These are phyloP conservation scores for Pocillopora verrucosa DNA, from an alignment of 64 coral and sea anemone species.

Conservation along the genomic window DNA sequence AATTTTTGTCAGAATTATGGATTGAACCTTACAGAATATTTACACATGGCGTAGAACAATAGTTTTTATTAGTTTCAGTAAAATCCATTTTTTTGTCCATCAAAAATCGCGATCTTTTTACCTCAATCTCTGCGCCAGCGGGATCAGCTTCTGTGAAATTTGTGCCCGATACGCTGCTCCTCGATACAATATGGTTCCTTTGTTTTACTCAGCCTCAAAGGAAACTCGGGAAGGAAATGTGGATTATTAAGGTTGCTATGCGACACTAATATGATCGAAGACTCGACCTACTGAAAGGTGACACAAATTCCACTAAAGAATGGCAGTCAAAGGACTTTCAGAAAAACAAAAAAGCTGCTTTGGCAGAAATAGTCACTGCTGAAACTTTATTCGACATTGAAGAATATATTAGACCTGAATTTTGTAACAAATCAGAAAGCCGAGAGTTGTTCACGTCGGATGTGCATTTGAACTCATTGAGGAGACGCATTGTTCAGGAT, in stretches of 20 bases:
- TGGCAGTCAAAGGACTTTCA: slow-evolving; percentile 30
- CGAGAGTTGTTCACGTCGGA: not conserved
- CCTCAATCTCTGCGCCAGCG: too few relatives aligned
- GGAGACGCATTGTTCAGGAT: slow-evolving; percentile 81
- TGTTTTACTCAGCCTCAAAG: not conserved
- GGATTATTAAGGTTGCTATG: not conserved
- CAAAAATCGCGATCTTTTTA: too few relatives aligned
- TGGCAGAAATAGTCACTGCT: slow-evolving; percentile 72
- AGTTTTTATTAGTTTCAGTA: too few relatives aligned
- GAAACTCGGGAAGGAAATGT: not conserved
- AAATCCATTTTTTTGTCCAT: too few relatives aligned
- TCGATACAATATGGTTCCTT: not conserved
- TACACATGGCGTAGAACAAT: too few relatives aligned
- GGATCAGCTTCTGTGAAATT: not conserved
- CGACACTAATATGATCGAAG: not conserved
- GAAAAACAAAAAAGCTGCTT: slow-evolving; percentile 47
- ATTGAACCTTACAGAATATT: too few relatives aligned
- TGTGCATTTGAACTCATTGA: not conserved
- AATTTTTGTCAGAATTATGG: too few relatives aligned
- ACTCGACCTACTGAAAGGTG: not conserved
- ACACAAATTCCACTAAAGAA: not conserved
- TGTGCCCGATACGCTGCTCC: not conserved
- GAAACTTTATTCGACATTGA: slow-evolving; percentile 86
- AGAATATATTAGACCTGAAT: slow-evolving; percentile 75
- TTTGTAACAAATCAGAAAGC: slow-evolving; percentile 33